phyloP scores from a whole-genome alignment of 2,888 invertebrate genomes.

The Trissolcus brochymenae region DNA sequence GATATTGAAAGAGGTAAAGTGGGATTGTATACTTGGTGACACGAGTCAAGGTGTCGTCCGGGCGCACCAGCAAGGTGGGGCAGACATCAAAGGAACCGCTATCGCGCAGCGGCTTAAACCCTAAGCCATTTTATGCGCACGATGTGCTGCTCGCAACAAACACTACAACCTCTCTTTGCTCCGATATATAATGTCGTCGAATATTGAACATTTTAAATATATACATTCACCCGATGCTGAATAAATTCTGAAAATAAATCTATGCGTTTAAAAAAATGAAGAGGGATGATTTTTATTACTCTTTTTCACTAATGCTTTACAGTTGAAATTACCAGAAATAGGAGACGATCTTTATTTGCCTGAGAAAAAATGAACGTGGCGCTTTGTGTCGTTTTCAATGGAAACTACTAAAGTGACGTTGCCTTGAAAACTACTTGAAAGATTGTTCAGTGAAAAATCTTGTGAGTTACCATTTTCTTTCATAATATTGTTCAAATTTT shows the following conservation, averaged over 20 bases:
- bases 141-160: conserved; percentile 43
- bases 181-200: conserved; percentile 61
- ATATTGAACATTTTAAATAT: conserved; percentile 64
- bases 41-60: conserved; percentile 57
- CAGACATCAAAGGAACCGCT: conserved; percentile 72
- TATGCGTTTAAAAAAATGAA: background rate
- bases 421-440: too few relatives aligned
- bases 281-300: too few relatives aligned
- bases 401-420: too few relatives aligned
- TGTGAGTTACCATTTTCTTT: too few relatives aligned
- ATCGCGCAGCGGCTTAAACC: conserved; percentile 67
- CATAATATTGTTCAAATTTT: background rate
- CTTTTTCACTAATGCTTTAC: too few relatives aligned
- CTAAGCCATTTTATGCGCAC: conserved; percentile 62
- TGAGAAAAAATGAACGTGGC: too few relatives aligned
- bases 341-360: too few relatives aligned
- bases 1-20: conserved; percentile 44
- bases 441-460: too few relatives aligned
- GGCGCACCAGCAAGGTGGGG: conserved; percentile 59
- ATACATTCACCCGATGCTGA: conserved; percentile 57
- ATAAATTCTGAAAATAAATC: conserved; percentile 8
- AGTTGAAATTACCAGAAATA: too few relatives aligned
- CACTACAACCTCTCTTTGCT: conserved; percentile 33
- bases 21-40: conserved; percentile 39
- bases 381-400: too few relatives aligned